phyloP scores from a whole-genome alignment of 2,888 invertebrate genomes.

The Melangyna quadrimaculata region DNA sequence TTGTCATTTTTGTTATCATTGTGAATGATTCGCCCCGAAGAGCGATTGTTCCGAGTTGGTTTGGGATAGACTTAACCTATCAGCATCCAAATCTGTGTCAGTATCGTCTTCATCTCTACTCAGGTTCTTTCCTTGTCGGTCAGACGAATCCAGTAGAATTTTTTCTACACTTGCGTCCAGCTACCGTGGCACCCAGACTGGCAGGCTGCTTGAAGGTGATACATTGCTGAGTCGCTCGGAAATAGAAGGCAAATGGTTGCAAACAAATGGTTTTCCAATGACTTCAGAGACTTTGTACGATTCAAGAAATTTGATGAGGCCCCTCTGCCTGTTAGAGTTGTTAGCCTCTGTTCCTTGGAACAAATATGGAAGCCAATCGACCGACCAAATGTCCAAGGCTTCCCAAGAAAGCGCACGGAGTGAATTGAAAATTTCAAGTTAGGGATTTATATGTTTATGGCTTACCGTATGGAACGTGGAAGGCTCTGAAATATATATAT shows the following conservation, averaged over 20 bases:
- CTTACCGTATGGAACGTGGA: too few relatives aligned
- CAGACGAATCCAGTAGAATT: conserved; percentile 78
- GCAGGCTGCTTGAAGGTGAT: conserved; percentile 82
- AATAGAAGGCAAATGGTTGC: conserved; percentile 76
- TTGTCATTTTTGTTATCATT: too few relatives aligned
- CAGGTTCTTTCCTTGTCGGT: conserved; percentile 84
- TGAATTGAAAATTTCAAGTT: too few relatives aligned
- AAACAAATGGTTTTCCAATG: conserved; percentile 45
- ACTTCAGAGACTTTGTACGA: conserved; percentile 55
- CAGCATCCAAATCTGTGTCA: conserved; percentile 99
- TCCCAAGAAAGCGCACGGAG: too few relatives aligned
- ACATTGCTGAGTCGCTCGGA: conserved; percentile 76
- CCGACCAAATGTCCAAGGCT: too few relatives aligned
- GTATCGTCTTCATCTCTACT: conserved; percentile 90
- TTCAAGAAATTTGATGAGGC: conserved; percentile 47
- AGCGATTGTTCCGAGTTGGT: conserved; percentile 87
- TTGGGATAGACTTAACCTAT: too few relatives aligned
- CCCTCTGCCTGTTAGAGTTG: conserved; percentile 17
- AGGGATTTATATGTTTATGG: too few relatives aligned
- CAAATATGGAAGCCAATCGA: too few relatives aligned
- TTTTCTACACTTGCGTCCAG: conserved; percentile 76
- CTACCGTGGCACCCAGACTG: conserved; percentile 88
- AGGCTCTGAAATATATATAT: too few relatives aligned
- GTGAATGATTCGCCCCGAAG: too few relatives aligned
- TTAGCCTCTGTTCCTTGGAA: conserved; percentile 54